These are phyloP conservation scores for Drosophila nigrodunni DNA, from an alignment of 1,140 invertebrate genomes.

Conservation along the genomic window DNA sequence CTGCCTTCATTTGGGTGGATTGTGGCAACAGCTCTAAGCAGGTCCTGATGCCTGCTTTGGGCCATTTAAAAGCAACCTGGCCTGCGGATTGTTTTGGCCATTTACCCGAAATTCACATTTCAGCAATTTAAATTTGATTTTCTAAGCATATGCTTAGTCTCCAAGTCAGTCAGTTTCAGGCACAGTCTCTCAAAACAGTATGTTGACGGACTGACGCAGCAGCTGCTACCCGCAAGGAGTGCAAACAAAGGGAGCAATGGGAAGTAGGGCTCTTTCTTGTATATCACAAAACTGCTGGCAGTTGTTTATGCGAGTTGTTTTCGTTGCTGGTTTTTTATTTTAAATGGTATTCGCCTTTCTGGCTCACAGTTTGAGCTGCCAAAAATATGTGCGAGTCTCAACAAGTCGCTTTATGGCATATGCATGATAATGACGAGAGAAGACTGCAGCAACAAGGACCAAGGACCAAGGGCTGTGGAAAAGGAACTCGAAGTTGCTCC, in stretches of 20 bases:
- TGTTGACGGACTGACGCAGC: conserved; percentile 66
- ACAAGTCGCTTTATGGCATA: conserved; percentile 84
- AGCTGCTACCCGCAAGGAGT: conserved; percentile 50
- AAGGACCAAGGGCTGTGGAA: neutral
- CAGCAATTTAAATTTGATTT: conserved; percentile 80
- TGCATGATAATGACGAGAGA: conserved; percentile 81
- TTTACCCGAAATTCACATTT: conserved; percentile 62
- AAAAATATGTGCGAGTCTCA: conserved; percentile 50
- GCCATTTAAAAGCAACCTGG: conserved; percentile 48
- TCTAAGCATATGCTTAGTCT: conserved; percentile 16
- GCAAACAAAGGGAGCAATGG: conserved; percentile 23
- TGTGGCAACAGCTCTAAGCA: conserved; percentile 32
- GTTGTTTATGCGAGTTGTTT: conserved; percentile 19
- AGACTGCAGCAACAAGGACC: conserved; percentile 7
- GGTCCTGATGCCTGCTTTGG: conserved; percentile 12
- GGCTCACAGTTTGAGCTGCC: conserved; percentile 19
- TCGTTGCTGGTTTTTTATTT: conserved; percentile 7
- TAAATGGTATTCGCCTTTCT: conserved; percentile 12
- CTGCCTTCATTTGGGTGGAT: conserved; percentile 32
- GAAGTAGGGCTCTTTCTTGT: conserved; percentile 13
- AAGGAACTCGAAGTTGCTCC: conserved; percentile 36
- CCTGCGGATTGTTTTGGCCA: conserved; percentile 64
- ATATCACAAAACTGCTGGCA: conserved; percentile 7
- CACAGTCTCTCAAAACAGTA: conserved; percentile 35
- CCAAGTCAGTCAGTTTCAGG: neutral